Base-by-base conservation (phyloP, 2,113 vertebrate genomes). In the Callospermophilus lateralis region DNA sequence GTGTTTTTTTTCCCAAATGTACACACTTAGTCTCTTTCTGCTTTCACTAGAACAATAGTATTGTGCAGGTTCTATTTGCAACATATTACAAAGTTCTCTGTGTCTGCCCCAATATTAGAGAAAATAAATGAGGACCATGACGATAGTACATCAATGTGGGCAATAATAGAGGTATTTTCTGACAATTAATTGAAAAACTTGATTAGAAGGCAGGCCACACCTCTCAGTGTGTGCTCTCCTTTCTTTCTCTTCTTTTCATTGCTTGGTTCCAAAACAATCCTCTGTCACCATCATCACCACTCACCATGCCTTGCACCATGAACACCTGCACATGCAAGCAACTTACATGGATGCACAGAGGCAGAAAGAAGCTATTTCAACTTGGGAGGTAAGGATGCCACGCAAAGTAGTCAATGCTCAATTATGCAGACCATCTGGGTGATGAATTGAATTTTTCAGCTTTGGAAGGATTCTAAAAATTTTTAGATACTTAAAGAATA, bases 121-220 rank as follows among this genome's bases (percentile, higher is more conserved):
- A 81, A 63, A 74, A 95, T 55, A 95, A 95, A 74, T 24, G 34
- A 90, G 10, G 65, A 42, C 20, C 32, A 73, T 53, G 70, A 92
- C 84, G 90, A 90, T 8, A 67, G 58, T 76, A 94, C 37, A 68
- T 32, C 65, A 88, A 51, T 7, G 3, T 86, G 28, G 22, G 15
- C 7, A 94, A 80, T 89, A 79, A 96, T 26, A 80, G n/a, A n/a
- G n/a, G 67, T 30, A 93, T 81, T 94, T 61, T 93, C 51, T 70
- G 30, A 76, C 34, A 73, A 42, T 84, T 39, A 28, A 89, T 34
- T 89, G 78, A 91, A 78, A 96, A 93, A 94, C 26, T 37, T 84
- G 16, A 94, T 94, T 58, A 84, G 74, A 90, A 30, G 53, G 22
- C 30, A 84, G 45, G 85, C 80, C 81, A 85, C 12, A 30, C 68